Base-by-base conservation (phyloP, 2,113 vertebrate genomes). In the Ciconia maguari region DNA sequence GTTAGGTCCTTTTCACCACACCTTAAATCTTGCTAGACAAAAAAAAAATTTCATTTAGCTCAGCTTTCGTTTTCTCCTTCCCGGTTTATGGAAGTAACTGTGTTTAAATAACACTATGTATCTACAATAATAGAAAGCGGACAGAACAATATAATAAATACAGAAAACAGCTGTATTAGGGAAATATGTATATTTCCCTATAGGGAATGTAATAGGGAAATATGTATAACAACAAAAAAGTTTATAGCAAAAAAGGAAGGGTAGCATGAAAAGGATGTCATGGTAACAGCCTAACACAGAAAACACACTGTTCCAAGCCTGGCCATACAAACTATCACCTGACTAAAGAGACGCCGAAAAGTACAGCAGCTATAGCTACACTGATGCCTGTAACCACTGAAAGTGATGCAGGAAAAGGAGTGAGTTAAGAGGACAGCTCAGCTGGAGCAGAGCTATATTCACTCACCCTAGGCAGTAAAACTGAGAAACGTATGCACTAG, bases 341-440 rank as follows among this genome's bases (percentile, higher is more conserved):
- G 48, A 48, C 38, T 60, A 49, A 77, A 58, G 57, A 51, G 27
- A 89, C 4, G 2, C 10, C n/a, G 30, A 26, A 7, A 75, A 77
- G 29, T 14, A 60, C 11, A 61, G 48, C 41, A 71, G 44, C 36
- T 65, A 9, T 3, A 44, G 51, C 30, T 54, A 36, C 30, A 30
- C 7, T 10, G 27, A 24, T 54, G 34, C 11, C 48, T 44, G 13
- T n/a, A 61, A 64, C 18, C 57, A 58, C 7, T 13, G 41, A 83
- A 76, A 71, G 44, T 1, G 0, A 46, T 18, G 8, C 17, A 66
- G 15, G 17, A 87, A 76, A 48, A 76, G 6, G 8, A 90, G 10
- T 0, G 0, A 86, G 46, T 55, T 5, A 34, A 25, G 14, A 65
- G 11, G 27, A 52, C 4, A 71, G n/a, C 20, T 79, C 13, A 42